Evolutionary conservation across 2,113 vertebrate genomes (phyloP), one percentile per base, ranked within the genome.

Genomic region (Micronycteris hirsuta): DNA sequence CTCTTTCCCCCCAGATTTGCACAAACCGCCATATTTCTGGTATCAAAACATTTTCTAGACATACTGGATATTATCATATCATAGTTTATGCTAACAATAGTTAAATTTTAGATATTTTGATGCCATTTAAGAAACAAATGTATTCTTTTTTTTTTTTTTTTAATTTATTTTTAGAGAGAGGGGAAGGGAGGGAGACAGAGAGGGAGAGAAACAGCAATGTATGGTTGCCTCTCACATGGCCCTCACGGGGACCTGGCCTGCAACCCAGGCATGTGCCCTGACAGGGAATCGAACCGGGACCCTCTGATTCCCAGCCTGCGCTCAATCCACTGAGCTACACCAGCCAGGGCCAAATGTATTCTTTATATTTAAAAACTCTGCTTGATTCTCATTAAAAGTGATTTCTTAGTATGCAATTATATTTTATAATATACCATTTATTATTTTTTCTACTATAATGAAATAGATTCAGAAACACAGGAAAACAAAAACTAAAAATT

Each of bases 41-140:
- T 63, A 49, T 24, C 38, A 92, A 96, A 87, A 88, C 5, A 71
- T 89, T 93, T 93, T 93, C 26, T 73, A n/a, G 36, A 84, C 3
- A 43, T 85, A 56, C 31, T 70, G 28, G 38, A 93, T 82, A 49
- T 77, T 65, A 67, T 65, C 85, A 38, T 76, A 22, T 52, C 17
- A 70, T 63, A 58, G 43, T 86, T 81, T 70, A 63, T 26, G 4
- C 65, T 84, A 96, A 52, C 3, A 86, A 22, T 73, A 88, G 11
- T 92, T 92, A 52, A 63, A 68, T 73, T 68, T 61, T 87, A 73
- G 54, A 5, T 41, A 86, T 49, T 89, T 89, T 81, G 9, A 89
- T 71, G 31, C 3, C 36, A 77, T 86, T 77, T 63, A 82, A 89
- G 33, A 54, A 5, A 91, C 0, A 67, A 84, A 24, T 2, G 16